Evolutionary conservation across 2,113 vertebrate species (phyloP), one percentile per base, ranked within the genome.

Genomic region (Indicator indicator): DNA sequence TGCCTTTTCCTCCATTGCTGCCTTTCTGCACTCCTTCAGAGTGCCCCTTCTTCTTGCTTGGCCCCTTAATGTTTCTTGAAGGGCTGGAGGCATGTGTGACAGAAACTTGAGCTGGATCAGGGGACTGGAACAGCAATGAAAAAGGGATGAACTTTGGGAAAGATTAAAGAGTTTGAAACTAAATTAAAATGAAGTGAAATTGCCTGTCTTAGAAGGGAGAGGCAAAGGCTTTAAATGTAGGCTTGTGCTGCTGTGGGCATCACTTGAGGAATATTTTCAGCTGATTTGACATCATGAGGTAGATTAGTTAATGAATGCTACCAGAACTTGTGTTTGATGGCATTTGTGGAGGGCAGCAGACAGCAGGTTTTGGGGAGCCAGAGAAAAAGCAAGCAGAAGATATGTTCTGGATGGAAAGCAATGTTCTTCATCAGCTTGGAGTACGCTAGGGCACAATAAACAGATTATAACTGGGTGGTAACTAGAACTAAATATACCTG

Each of bases 21-120:
- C 36, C 2, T 21, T 64, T 28, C 28, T 32, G 1, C 3, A 46
- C 4, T 42, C 40, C 14, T 11, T 56, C 7, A 11, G 33, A 3
- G 28, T 12, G 1, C 12, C 21, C 12, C 26, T 64, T 64, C 27
- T 8, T n/a, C 30, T 32, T 0, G 0, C 17, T 55, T 14, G 6
- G 2, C 32, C 67, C 73, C 13, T 38, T 55, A 42, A 17, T 60
- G 19, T 26, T 62, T 13, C 59, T 64, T 18, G 26, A 60, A 32
- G 48, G 28, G 38, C 70, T 75, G 20, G 36, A 67, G 65, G 23
- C 50, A 30, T 2, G 0, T 7, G 6, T 40, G 70, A 24, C 28
- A 68, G 42, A 67, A 88, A 60, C 0, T 0, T 8, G 11, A 33
- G 55, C 1, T 3, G 46, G 60, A 20, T 46, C 19, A 32, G 50